Evolutionary conservation across 2,113 vertebrate species (phyloP), one percentile per base, ranked within the genome.

Genomic region (Lonchura striata): DNA sequence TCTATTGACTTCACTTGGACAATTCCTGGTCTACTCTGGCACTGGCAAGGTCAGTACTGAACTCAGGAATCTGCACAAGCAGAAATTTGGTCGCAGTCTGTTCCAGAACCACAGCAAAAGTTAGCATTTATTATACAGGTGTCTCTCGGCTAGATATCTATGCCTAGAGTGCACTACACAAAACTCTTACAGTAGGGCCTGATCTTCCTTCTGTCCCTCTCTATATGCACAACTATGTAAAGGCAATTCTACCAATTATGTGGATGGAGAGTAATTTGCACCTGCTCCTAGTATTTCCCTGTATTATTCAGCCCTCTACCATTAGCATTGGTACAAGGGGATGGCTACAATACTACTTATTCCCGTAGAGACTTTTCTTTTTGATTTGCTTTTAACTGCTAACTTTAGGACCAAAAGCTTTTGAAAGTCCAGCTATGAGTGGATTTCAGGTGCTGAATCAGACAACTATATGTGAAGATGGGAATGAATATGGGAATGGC

Each of bases 61-160:
- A 31, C 21, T 81, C 69, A 42, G 50, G 19, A 92, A 90, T 11
- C 24, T 50, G 52, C 14, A 88, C 31, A 74, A 24, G 10, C 7
- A 92, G 60, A 71, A 78, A 68, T 44, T 74, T 47, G 3, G 6
- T 69, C 0, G 0, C 7, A 1, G 20, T 50, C 23, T 70, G 88
- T 86, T 57, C 54, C 31, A 39, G 22, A 41, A 37, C 44, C 27
- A 54, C 35, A 59, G 24, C 30, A 72, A 72, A 80, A 82, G 6
- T 59, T 66, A 75, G 3, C 15, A 53, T 79, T 78, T 92, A 22
- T 54, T 72, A 10, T 25, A 54, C 6, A 41, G 33, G 15, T 81
- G 27, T 35, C 4, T 87, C 60, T 81, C 35, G 53, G 27, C 41
- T 33, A 33, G 10, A 7, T 72, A 65, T 18, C 42, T 35, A 18